Evolutionary conservation across 2,888 invertebrate species (phyloP).

Genomic region (Acleris emargana): DNA sequence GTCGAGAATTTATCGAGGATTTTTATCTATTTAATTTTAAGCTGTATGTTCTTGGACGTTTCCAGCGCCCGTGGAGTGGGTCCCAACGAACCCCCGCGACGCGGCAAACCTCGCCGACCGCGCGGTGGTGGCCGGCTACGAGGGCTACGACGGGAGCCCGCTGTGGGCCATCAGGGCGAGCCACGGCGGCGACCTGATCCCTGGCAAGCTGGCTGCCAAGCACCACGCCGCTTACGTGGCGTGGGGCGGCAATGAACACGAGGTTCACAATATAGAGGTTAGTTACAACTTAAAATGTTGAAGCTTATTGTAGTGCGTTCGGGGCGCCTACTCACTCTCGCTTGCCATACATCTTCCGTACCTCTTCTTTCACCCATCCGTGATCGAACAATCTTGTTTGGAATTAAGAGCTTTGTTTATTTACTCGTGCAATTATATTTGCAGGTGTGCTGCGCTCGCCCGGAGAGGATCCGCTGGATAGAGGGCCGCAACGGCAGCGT

Average conservation of each 20-base stretch:
- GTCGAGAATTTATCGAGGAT: no score
- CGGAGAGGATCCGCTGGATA: slow-evolving; percentile 74
- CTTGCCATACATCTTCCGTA: no score
- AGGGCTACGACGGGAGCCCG: slow-evolving; percentile 72
- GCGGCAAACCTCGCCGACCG: slow-evolving; percentile 57
- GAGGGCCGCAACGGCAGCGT: slow-evolving; percentile 66
- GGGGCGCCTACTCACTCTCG: no score
- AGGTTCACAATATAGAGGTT: slow-evolving; percentile 68
- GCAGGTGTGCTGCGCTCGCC: slow-evolving; percentile 69
- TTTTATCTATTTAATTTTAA: no score
- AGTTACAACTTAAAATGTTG: slow-evolving; percentile 3
- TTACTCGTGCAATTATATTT: neutral
- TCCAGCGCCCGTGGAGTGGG: slow-evolving; percentile 68
- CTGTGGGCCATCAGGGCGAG: slow-evolving; percentile 73
- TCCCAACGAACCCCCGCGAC: slow-evolving; percentile 54
- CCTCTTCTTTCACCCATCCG: no score
- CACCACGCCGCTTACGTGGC: slow-evolving; percentile 70
- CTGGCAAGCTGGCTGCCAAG: slow-evolving; percentile 73
- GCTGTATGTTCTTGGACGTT: neutral
- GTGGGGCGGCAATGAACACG: slow-evolving; percentile 70
- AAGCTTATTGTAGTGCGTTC: no score
- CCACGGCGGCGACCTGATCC: slow-evolving; percentile 68
- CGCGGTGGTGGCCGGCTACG: slow-evolving; percentile 73
- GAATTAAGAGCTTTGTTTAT: no score
- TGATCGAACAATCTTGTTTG: no score